Evolutionary conservation across 2,888 invertebrate genomes (phyloP).

Genomic region (Cheiracanthium punctorium): DNA sequence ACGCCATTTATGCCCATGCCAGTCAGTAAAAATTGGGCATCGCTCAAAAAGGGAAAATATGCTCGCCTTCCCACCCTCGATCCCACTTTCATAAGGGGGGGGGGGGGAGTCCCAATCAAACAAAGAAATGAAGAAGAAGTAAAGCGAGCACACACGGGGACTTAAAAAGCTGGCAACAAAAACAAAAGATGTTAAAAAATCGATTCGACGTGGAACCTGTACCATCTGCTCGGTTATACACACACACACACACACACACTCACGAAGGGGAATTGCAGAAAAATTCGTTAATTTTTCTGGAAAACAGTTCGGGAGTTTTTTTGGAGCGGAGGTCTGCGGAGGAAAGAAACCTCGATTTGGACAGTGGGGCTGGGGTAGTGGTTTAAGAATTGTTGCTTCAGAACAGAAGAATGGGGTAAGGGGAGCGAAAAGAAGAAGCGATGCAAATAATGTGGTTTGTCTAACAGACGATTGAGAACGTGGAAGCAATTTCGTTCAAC

Average conservation of each 20-base stretch:
- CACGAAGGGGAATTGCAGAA: not conserved
- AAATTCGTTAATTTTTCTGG: conserved; percentile 11
- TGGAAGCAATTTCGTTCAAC: not conserved
- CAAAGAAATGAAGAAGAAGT: not conserved
- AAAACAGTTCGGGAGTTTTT: not conserved
- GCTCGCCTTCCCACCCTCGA: too few relatives aligned
- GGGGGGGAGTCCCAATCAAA: conserved; percentile 1
- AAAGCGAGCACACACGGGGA: not conserved
- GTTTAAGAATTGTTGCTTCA: not conserved
- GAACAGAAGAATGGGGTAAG: not conserved
- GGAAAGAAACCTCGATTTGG: not conserved
- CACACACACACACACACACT: not conserved
- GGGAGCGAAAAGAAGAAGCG: too few relatives aligned
- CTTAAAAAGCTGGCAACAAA: not conserved
- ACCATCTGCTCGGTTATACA: conserved; percentile 37
- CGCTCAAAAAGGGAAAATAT: too few relatives aligned
- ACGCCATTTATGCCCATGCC: too few relatives aligned
- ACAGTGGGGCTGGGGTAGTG: not conserved
- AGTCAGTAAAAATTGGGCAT: too few relatives aligned
- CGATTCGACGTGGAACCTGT: conserved; percentile 40
- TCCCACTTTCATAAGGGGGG: too few relatives aligned
- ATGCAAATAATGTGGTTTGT: conserved; percentile 1
- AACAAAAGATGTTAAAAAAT: conserved; percentile 31
- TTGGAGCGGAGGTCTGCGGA: not conserved
- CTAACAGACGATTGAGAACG: not conserved